Conservation (phyloP, 2,888 invertebrate species). For the Cosmorhoe ocellata region DNA sequence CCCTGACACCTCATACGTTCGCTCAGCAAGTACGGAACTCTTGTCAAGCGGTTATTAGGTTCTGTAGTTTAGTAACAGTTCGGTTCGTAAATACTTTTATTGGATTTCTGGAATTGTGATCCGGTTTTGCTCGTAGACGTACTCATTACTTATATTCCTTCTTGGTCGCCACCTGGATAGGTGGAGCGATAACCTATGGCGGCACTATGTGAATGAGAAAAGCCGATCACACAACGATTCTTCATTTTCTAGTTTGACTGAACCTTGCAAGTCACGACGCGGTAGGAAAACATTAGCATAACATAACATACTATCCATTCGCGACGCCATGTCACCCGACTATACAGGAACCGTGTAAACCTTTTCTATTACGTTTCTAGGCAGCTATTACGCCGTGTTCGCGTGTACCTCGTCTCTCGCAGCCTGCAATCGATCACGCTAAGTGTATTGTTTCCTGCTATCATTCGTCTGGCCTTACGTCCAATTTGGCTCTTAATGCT, state of each 20-base stretch:
- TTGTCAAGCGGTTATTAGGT: slow-evolving; percentile 35
- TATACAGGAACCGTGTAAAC: no score
- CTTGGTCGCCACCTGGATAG: not conserved
- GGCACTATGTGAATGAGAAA: no score
- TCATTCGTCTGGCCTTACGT: slow-evolving; percentile 59
- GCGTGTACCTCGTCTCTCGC: not conserved
- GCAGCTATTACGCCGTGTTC: not conserved
- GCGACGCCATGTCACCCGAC: no score
- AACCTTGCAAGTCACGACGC: no score
- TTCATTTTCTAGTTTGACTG: no score
- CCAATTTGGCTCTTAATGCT: slow-evolving; percentile 49
- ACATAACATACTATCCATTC: no score
- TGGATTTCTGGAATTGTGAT: slow-evolving; percentile 11
- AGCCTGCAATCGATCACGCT: slow-evolving; percentile 45
- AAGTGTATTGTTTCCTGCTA: slow-evolving; percentile 53
- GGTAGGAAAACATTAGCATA: no score
- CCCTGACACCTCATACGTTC: slow-evolving; percentile 36
- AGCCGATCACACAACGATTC: no score
- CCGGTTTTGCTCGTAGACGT: not conserved
- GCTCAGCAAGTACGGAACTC: slow-evolving; percentile 28
- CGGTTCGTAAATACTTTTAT: slow-evolving; percentile 23
- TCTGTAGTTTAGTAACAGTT: slow-evolving; percentile 28
- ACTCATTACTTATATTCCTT: not conserved
- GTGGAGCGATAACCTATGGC: no score
- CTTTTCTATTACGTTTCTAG: no score